Evolutionary conservation across 2,113 vertebrate species (phyloP).

Genomic region (Thymallus thymallus): DNA sequence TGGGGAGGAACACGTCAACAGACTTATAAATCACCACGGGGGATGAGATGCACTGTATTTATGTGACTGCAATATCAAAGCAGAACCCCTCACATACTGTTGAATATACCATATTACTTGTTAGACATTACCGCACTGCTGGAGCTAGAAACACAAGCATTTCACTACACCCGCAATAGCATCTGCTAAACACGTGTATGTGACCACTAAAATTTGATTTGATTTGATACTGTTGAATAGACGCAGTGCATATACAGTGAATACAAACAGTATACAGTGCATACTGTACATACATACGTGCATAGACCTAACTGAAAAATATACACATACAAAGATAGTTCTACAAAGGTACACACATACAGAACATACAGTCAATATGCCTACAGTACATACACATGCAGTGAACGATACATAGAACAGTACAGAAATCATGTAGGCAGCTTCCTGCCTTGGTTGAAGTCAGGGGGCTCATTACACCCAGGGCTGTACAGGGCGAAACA

Average conservation of each 20-base stretch:
- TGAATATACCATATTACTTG: not conserved
- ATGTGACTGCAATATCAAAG: conserved; percentile 9
- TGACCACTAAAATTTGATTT: too few species aligned
- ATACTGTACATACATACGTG: too few species aligned
- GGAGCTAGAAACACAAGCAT: too few species aligned
- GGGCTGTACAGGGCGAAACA: not conserved
- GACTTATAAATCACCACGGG: conserved; percentile 52
- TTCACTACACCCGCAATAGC: too few species aligned
- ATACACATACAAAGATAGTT: too few species aligned
- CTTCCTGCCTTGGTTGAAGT: not conserved
- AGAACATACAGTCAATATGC: too few species aligned
- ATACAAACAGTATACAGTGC: not conserved
- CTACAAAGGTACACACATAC: too few species aligned
- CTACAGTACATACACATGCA: not conserved
- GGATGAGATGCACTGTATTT: conserved; percentile 38
- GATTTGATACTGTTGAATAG: not conserved
- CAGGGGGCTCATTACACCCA: not conserved
- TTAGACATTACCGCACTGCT: too few species aligned
- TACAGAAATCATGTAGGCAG: not conserved
- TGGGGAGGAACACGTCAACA: conserved; percentile 47
- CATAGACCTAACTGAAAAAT: too few species aligned
- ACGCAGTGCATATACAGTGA: not conserved
- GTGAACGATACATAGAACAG: conserved; percentile 1
- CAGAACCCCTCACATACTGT: not conserved
- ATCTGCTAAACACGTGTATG: too few species aligned